Evolutionary conservation across 2,113 vertebrate genomes (phyloP).

Genomic region (Egretta garzetta): DNA sequence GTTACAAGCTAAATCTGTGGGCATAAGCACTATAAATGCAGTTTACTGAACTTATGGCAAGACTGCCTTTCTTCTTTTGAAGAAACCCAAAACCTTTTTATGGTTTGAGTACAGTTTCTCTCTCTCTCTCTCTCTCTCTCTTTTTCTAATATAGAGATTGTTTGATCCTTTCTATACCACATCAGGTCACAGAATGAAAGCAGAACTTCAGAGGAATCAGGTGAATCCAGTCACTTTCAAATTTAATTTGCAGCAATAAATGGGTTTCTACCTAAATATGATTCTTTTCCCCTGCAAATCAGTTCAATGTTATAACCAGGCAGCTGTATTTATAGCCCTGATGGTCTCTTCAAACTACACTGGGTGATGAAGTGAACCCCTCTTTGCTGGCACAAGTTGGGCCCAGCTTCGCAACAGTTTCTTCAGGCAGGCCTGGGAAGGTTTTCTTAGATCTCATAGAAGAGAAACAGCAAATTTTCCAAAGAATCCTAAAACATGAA

Average conservation of each 20-base stretch:
- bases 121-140: neutral
- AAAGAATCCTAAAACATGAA: neutral
- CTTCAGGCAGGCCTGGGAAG: neutral
- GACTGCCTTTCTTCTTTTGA: neutral
- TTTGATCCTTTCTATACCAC: neutral
- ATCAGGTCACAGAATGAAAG: neutral
- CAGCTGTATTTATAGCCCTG: neutral
- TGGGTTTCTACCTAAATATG: neutral
- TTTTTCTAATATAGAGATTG: neutral
- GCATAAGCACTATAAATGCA: neutral
- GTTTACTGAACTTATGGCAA: neutral
- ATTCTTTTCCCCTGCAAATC: neutral
- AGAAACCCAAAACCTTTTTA: neutral
- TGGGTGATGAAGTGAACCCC: neutral
- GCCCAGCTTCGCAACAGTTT: neutral
- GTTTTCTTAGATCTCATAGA: neutral
- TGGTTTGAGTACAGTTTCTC: neutral
- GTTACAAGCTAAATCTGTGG: neutral
- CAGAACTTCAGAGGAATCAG: neutral
- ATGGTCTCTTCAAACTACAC: neutral
- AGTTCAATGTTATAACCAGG: neutral
- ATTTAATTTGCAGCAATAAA: slow-evolving; percentile 11
- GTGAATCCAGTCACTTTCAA: neutral
- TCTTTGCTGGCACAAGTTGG: neutral
- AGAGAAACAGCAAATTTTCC: neutral